Base-by-base conservation (phyloP, 2,797 vertebrate species). In the Peromyscus eremicus region DNA sequence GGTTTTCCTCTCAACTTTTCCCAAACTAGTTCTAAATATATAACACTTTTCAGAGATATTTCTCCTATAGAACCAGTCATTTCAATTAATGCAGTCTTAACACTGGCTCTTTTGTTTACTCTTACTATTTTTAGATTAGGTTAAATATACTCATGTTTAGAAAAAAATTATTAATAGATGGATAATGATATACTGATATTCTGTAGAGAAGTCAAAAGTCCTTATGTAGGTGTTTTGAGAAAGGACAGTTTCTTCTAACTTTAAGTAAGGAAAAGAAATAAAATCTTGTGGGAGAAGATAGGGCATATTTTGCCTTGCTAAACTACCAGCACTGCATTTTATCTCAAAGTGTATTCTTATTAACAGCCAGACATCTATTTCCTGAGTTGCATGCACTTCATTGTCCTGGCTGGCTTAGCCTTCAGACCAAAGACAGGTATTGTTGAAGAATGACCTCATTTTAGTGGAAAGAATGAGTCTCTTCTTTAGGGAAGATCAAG, bases 271-370 rank as follows among this genome's bases (percentile, higher is more conserved):
- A 79, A 49, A 49, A 46, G 29, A 95, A 85, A 95, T 92, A 82
- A 89, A 94, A 97, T 86, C 83, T 95, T 49, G 29, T 87, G 87
- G 92, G 92, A 97, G 97, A 97, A 97, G 0, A 95, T 88, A 91
- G 89, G 77, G 37, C 19, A 3, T 37, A 43, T 70, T n/a, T n/a
- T 93, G 64, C n/a, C 89, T 93, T 76, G 64, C 87, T 94, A 97
- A 97, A 96, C 94, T 95, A 73, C 40, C 27, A 40, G 46, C 60
- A 5, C 96, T 97, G 95, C 9, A 46, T 60, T 98, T 98, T 96
- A 96, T 97, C 96, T 98, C 82, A 62, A 92, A 97, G 84, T 70
- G 57, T 1, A 71, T 98, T 98, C 97, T 98, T 98, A 94, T 95
- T 95, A 96, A 92, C 92, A 16, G 55, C 87, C 6, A 11, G 86